Base-by-base conservation (phyloP, 2,888 invertebrate species). In the Eulithis testata region DNA sequence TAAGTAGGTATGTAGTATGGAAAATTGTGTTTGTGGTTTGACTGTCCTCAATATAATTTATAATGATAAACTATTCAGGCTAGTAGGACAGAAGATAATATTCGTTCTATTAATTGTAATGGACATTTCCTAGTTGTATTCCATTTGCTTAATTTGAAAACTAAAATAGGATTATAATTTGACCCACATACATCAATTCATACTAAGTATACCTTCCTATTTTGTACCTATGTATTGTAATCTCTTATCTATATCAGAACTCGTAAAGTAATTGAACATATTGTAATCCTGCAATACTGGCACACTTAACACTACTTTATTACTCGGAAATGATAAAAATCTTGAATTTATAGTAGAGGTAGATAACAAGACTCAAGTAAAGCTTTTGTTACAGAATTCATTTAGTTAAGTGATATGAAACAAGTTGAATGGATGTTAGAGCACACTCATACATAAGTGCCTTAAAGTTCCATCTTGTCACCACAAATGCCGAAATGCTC, bases 401-500 rank as follows among this genome's bases (percentile, higher is more conserved):
- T 27, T 31, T 6, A 9, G 40, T 4, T 11, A 52, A 12, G 37
- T 8, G n/a, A 12, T 14, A 12, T 31, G 3, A 44, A 55, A n/a
- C 11, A 44, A 36, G 44, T 44, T 64, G 60, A 60, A 64, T 60
- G 60, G 60, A 44, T 55, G 51, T 11, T 11, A 50, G 50, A 31
- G 3, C 40, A 14, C 36, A 51, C 5, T 37, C 27, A 51, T 11
- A 21, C 31, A 9, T 49, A 21, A 49, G 40, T 40, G 40, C 40
- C 14, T 44, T 36, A 0, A 64, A 58, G 36, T 31, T 21, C 43
- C 11, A 47, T 4, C 12, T 31, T 58, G 45, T 11, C 11, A 51
- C 14, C 52, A 73, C 77, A 66, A 82, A 89, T 89, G 89, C 75
- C 83, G 71, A 89, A 84, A 83, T 83, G 80, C 68, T 74, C 79